Base-by-base conservation (phyloP, 2,113 vertebrate species). In the Steatornis caripensis region DNA sequence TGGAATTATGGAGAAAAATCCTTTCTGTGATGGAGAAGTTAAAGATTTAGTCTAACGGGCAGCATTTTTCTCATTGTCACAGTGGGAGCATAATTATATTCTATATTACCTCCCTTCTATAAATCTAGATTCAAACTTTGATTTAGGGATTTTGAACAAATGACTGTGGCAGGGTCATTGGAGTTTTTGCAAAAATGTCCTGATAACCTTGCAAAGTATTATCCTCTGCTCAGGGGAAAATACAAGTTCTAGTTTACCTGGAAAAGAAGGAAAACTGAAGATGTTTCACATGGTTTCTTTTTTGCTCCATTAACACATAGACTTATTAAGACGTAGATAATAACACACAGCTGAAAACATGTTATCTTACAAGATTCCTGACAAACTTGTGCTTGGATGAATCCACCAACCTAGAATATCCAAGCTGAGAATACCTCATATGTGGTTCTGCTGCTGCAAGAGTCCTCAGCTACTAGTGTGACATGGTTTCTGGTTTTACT, bases 21-120 rank as follows among this genome's bases (percentile, higher is more conserved):
- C 20, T 65, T 78, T 55, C 3, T 61, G 14, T 77, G 62, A 65
- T 85, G n/a, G 26, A 70, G 72, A 87, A 70, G 91, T 91, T 85
- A 90, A 96, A 88, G 87, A 87, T 95, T 96, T 83, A 93, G 19
- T 83, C 17, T 89, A 93, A 90, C 72, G 36, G 74, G 15, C 13
- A 91, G 74, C 4, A 43, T 85, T 90, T 90, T 94, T 87, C 62
- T 93, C 70, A 71, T 80, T 86, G 72, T 77, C 70, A 77, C 20
- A 58, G 32, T 36, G 29, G 45, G 53, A 64, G 15, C 11, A 41
- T 87, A 87, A 89, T 89, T 87, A 9, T 81, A 68, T 75, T 81
- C 26, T 26, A 6, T 65, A 72, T 89, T 72, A 68, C 37, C 64
- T 92, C n/a, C 21, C 6, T 24, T 60, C 55, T 72, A 30, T 62